Conservation (phyloP, 2,113 vertebrate species). For the Saccopteryx leptura region DNA sequence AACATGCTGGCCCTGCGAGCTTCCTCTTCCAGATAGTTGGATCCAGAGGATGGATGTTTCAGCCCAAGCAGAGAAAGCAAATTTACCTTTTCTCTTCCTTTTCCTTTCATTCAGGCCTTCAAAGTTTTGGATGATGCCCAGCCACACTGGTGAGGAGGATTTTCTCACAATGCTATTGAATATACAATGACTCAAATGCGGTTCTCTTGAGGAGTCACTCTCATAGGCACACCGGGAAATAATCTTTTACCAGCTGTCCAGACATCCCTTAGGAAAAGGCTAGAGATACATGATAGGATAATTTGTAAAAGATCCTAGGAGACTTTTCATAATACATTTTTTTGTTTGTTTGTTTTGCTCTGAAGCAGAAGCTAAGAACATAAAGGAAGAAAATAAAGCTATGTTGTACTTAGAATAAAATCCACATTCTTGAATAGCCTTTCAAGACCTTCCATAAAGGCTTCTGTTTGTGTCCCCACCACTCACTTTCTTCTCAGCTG, state of each 20-base stretch:
- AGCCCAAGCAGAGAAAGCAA: neutral
- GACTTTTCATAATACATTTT: neutral
- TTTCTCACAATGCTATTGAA: neutral
- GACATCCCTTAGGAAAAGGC: neutral
- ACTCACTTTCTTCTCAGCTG: neutral
- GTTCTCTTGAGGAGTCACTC: neutral
- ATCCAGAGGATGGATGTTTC: neutral
- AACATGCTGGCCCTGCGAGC: neutral
- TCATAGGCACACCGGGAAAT: neutral
- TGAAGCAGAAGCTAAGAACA: neutral
- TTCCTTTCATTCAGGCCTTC: neutral
- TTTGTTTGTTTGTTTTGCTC: neutral
- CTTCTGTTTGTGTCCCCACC: neutral
- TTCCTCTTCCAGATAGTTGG: neutral
- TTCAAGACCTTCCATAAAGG: too few relatives aligned
- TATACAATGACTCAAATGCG: neutral
- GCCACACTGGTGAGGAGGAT: neutral
- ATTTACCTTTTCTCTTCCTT: neutral
- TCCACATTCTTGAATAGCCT: neutral
- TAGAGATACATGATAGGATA: neutral
- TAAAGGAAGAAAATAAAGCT: neutral
- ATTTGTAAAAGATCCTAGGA: neutral
- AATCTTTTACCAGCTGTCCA: neutral
- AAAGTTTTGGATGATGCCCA: neutral
- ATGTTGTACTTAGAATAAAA: neutral